Conservation (phyloP, 1,140 invertebrate genomes). For the Onthophagus taurus region DNA sequence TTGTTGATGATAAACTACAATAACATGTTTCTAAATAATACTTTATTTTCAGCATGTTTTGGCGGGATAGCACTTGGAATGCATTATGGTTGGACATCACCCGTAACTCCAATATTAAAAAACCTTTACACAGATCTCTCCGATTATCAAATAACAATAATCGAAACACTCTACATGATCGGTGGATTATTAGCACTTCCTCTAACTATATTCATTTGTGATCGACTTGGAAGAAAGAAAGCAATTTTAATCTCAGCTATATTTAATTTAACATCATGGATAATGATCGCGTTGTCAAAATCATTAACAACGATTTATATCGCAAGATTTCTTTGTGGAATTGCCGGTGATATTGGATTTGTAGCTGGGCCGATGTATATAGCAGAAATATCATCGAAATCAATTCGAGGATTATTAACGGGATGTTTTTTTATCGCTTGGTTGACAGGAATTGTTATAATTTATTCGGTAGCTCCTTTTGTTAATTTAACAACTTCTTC, state of each 20-base stretch:
- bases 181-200: constrained; percentile 35
- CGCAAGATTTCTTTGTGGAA: constrained; percentile 35
- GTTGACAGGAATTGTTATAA: constrained; percentile 25
- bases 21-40: too few relatives aligned
- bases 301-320: constrained; percentile 28
- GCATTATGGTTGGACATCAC: constrained; percentile 26
- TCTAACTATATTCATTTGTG: constrained; percentile 34
- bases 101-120: constrained; percentile 13
- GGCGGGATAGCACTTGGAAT: constrained; percentile 25
- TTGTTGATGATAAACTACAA: too few relatives aligned
- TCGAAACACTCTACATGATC: not conserved
- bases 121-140: not conserved
- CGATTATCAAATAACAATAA: too few relatives aligned
- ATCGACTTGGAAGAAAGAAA: constrained; percentile 36
- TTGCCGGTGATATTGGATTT: constrained; percentile 37
- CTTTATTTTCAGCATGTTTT: constrained; percentile 25
- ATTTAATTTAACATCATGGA: constrained; percentile 34
- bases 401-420: constrained; percentile 13
- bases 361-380: constrained; percentile 41
- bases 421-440: too few relatives aligned
- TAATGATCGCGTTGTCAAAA: constrained; percentile 32
- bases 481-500: constrained; percentile 16
- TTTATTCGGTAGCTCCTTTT: constrained; percentile 24
- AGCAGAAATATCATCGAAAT: constrained; percentile 37
- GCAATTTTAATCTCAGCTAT: constrained; percentile 30